phyloP scores from a whole-genome alignment of 1,140 invertebrate species.

The Drosophila parabipectinata region DNA sequence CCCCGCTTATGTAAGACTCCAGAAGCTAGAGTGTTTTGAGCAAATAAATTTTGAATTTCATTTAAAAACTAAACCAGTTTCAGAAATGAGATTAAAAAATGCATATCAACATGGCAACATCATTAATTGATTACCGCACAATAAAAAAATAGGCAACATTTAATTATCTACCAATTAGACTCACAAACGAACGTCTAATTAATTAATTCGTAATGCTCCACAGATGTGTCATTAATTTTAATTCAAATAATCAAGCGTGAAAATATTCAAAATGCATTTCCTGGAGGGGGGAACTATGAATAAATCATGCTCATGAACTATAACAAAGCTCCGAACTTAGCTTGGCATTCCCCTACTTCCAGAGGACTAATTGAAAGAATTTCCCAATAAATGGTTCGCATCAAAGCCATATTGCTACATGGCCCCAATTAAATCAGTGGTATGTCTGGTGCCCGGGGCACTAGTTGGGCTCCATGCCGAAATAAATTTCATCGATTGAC shows the following conservation, averaged over 20 bases:
- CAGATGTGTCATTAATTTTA: constrained; percentile 70
- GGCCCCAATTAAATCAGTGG: constrained; percentile 51
- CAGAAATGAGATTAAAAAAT: constrained; percentile 9
- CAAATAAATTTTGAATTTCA: constrained; percentile 40
- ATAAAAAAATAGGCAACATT: constrained; percentile 32
- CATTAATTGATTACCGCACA: constrained; percentile 1
- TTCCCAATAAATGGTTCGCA: not conserved
- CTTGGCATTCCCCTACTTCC: not conserved
- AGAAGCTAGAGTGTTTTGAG: constrained; percentile 35
- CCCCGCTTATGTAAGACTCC: constrained; percentile 15
- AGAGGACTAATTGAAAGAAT: constrained; percentile 4
- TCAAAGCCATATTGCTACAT: not conserved
- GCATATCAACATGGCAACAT: constrained; percentile 7
- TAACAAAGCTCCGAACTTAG: not conserved
- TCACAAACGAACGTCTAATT: constrained; percentile 68
- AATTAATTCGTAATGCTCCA: constrained; percentile 71
- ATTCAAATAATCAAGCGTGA: constrained; percentile 42
- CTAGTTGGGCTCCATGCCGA: constrained; percentile 10
- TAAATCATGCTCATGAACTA: not conserved
- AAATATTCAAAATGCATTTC: constrained; percentile 29
- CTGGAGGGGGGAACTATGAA: not conserved
- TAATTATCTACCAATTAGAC: constrained; percentile 65
- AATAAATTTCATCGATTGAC: constrained; percentile 61
- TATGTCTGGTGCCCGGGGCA: constrained; percentile 1
- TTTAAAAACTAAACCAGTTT: constrained; percentile 31